Evolutionary conservation across 1,140 invertebrate genomes (phyloP), one percentile per base, ranked within the genome.

Genomic region (Tenebrio molitor): DNA sequence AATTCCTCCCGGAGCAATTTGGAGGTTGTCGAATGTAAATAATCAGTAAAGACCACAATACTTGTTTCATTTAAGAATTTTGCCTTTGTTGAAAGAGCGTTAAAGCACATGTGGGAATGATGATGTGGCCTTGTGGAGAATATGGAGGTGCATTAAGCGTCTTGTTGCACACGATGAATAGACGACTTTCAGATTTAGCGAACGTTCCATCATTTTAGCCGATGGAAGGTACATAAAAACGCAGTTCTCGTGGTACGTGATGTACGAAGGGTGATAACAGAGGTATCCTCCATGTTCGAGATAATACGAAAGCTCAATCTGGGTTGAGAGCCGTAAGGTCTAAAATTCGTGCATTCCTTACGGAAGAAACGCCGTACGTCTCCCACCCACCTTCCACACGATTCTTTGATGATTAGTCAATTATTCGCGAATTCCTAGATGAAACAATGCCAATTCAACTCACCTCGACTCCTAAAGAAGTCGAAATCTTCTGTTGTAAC

Each of bases 381-480:
- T 29, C 50, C 23, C 68, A 53, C 36, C 58, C 65, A 63, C 36
- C 14, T 69, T 44, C 46, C 44, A 68, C 33, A n/a, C 46, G 17
- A 7, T 53, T 53, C 46, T 53, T 53, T 15, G 46, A 53, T 23
- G 46, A 53, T 53, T 53, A 53, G 50, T 58, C 21, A 41, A 50
- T 50, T 50, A 41, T 62, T 29, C 17, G 14, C 14, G 10, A 71
- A 71, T 65, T 42, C 29, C 23, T 69, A 34, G 39, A 41, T 19
- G 14, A 41, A 67, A 68, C 14, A 58, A 42, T 8, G 17, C 21
- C 17, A 21, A 44, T 41, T 42, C 21, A 10, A 76, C 79, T 76
- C 73, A 81, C 80, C 69, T 81, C 75, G 17, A 81, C 46, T 23
- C 75, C 72, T 12, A 81, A 29, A 17, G 71, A 75, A 53, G 67